Evolutionary conservation across 1,140 invertebrate genomes (phyloP).

Genomic region (Anastrepha obliqua): DNA sequence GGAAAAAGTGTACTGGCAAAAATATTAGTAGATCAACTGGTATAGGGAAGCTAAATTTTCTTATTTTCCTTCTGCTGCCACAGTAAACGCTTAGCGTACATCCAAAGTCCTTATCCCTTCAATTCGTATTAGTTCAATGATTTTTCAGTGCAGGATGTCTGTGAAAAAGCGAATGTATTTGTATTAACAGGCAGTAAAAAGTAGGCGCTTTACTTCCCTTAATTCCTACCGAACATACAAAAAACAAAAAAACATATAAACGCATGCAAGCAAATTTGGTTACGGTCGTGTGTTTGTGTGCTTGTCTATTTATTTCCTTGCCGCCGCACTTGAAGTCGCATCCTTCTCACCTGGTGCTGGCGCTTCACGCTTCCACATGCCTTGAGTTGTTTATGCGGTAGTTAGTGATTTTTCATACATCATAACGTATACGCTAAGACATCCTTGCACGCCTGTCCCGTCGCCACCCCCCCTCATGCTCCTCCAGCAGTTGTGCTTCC

Average conservation of each 20-base stretch:
- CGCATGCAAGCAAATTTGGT: too few relatives aligned
- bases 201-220: too few relatives aligned
- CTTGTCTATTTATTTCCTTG: not conserved
- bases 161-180: not conserved
- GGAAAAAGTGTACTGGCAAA: not conserved
- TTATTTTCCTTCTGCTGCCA: not conserved
- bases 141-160: not conserved
- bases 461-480: not conserved
- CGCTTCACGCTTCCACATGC: slow-evolving; percentile 7
- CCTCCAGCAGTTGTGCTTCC: not conserved
- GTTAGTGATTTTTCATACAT: slow-evolving; percentile 55
- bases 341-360: not conserved
- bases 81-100: not conserved
- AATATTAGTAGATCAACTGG: not conserved
- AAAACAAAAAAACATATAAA: too few relatives aligned
- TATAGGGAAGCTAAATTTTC: not conserved
- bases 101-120: not conserved
- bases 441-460: not conserved
- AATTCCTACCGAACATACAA: too few relatives aligned
- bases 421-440: not conserved
- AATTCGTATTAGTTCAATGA: slow-evolving; percentile 2
- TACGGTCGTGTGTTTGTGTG: too few relatives aligned
- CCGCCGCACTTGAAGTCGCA: not conserved
- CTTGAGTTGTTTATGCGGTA: slow-evolving; percentile 50
- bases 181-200: too few relatives aligned